Evolutionary conservation across 2,797 vertebrate species (phyloP).

Genomic region (Lepus townsendii): DNA sequence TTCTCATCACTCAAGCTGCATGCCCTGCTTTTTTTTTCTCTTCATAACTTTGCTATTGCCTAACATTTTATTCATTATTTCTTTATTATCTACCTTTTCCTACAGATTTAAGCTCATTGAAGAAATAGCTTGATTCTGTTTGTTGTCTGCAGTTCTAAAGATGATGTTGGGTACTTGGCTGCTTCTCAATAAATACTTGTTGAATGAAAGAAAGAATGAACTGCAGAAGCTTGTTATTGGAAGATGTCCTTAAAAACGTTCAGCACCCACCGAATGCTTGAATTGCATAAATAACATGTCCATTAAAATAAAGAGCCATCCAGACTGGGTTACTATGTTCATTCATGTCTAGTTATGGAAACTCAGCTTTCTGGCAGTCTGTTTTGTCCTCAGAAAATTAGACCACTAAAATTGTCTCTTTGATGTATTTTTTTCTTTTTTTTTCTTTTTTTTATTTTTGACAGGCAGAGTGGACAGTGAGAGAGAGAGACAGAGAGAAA

Average conservation of each 20-base stretch:
- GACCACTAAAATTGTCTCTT: not conserved
- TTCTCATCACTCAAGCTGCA: not conserved
- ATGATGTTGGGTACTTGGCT: not conserved
- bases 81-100: not conserved
- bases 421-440: not conserved
- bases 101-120: not conserved
- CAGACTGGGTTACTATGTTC: not conserved
- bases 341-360: not conserved
- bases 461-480: too few relatives aligned
- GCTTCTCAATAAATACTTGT: not conserved
- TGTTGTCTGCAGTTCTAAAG: not conserved
- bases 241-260: constrained; percentile 32
- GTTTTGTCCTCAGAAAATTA: constrained; percentile 8
- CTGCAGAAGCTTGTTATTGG: not conserved
- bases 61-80: not conserved
- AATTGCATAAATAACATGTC: not conserved
- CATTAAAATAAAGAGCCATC: not conserved
- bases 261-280: not conserved
- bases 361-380: not conserved
- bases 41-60: not conserved
- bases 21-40: not conserved
- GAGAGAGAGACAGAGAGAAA: too few relatives aligned
- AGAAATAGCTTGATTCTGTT: constrained; percentile 11
- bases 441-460: too few relatives aligned
- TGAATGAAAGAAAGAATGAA: constrained; percentile 27